Evolutionary conservation across 2,888 invertebrate genomes (phyloP), one percentile per base, ranked within the genome.

Genomic region (Teleogryllus oceanicus): DNA sequence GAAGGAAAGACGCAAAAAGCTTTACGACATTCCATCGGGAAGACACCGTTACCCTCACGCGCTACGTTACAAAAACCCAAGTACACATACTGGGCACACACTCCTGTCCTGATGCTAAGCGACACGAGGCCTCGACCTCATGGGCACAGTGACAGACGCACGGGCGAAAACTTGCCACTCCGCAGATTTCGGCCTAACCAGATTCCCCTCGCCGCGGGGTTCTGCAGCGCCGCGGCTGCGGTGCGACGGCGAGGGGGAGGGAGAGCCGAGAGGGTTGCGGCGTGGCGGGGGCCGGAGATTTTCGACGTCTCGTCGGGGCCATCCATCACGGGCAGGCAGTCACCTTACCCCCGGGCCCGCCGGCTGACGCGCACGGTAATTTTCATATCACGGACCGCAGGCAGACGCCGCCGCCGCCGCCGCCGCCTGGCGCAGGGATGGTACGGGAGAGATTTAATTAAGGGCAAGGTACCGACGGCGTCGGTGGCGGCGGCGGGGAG

Each of bases 381-480:
- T 80, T 81, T 81, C 81, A 81, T 80, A 81, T 81, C 80, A 78
- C 74, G 78, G 81, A 80, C 81, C 80, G 80, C 81, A 81, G 80
- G 81, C 80, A 78, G 80, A 78, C 80, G 80, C 76, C 62, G 62
- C n/a, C 62, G 62, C 62, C n/a, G 13, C 16, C 62, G 62, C 62
- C 62, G 13, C n/a, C 62, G 62, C n/a, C 62, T 18, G n/a, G 16
- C 16, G 13, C 16, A 13, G n/a, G 62, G n/a, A n/a, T 77, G 79
- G 80, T 76, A 76, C 79, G 78, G 79, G 80, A 79, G 80, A 82
- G 82, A 82, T 82, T 82, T 82, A 82, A 82, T 82, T 82, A 82
- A 82, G 80, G n/a, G 80, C 80, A 79, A 80, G 82, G 82, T 82
- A 82, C 80, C 62, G 62, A 62, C 62, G 62, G 62, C 37, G 37